Evolutionary conservation across 2,797 vertebrate species (phyloP), one percentile per base, ranked within the genome.

Genomic region (Phylloscopus collybita): DNA sequence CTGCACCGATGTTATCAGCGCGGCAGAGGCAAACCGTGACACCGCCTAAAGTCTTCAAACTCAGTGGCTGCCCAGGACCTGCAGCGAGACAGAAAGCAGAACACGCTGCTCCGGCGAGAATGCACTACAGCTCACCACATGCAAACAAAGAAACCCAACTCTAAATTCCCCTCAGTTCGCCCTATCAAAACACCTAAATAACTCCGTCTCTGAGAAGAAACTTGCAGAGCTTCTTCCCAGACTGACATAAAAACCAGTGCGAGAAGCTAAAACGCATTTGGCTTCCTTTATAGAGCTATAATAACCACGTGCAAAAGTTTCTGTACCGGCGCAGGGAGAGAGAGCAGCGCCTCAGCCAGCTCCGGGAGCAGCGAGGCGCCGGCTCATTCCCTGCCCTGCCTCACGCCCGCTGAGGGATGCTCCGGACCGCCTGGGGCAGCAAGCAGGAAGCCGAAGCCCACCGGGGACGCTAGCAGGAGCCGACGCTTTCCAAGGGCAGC

Each of bases 91-190:
- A 78, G 62, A 91, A 79, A 90, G 82, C 82, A 81, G 85, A 67
- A 73, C 74, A 82, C 26, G 50, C 88, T 40, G 60, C 53, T 80
- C 30, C 69, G 84, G 78, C 76, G 66, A 91, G 86, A 93, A 93
- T 4, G 78, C 82, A n/a, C 13, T 20, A 38, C 75, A 36, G 87
- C 75, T 92, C 76, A 29, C 70, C 86, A 26, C 76, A 88, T 2
- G 47, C 47, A 84, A 86, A 96, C 94, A 96, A 95, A 95, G 95
- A 86, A 95, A 93, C 13, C 3, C 59, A 72, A 36, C 29, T 49
- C 53, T 15, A 18, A 80, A 73, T 45, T 49, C 40, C 44, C 16
- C 29, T 7, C 32, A 4, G 17, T 11, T 49, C 44, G 13, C 29
- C 45, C 38, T 56, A 50, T 29, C 42, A 9, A 13, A 79, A 42